Percentiles rank a stretch among this genome's conserved stretches.
Conservation (phyloP, 2,888 invertebrate species). For the Mimumesa dahlbomi region DNA sequence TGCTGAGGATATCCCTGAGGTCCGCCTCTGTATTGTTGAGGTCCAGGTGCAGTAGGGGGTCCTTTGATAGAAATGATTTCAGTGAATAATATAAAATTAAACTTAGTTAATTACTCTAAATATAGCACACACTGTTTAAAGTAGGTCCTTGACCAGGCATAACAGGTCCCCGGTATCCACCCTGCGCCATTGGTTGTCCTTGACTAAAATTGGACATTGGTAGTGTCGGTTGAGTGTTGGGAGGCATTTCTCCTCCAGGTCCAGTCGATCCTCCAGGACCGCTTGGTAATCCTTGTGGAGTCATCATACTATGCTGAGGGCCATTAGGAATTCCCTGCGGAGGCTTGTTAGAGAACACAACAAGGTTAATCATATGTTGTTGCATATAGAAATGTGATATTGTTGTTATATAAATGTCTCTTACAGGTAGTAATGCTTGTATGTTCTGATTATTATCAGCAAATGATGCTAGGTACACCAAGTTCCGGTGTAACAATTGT, state of each 20-base stretch:
- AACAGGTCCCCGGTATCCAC: conserved; percentile 82
- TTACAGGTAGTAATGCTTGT: conserved; percentile 93
- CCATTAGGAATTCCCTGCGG: conserved; percentile 82
- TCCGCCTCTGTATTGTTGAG: conserved; percentile 81
- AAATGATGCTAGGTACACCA: conserved; percentile 96
- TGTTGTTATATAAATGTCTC: conserved; percentile 12
- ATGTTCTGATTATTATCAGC: conserved; percentile 98
- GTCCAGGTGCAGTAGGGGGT: conserved; percentile 82
- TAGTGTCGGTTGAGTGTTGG: conserved; percentile 76
- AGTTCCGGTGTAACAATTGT: conserved; percentile 95
- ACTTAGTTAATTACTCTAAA: no score
- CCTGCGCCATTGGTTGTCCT: conserved; percentile 78
- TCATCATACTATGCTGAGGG: conserved; percentile 79
- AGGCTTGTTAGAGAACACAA: conserved; percentile 78
- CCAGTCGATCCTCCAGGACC: conserved; percentile 76
- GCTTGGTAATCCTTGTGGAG: conserved; percentile 79
- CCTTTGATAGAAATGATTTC: conserved; percentile 71
- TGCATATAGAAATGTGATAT: not conserved
- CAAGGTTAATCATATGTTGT: not conserved
- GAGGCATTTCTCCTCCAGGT: conserved; percentile 77
- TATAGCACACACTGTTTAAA: conserved; percentile 76
- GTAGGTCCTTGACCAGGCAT: conserved; percentile 82
- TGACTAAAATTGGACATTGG: conserved; percentile 78
- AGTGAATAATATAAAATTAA: no score
- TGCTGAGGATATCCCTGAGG: conserved; percentile 86